Base-by-base conservation (phyloP, 2,113 vertebrate species). In the Periophthalmus modestus region DNA sequence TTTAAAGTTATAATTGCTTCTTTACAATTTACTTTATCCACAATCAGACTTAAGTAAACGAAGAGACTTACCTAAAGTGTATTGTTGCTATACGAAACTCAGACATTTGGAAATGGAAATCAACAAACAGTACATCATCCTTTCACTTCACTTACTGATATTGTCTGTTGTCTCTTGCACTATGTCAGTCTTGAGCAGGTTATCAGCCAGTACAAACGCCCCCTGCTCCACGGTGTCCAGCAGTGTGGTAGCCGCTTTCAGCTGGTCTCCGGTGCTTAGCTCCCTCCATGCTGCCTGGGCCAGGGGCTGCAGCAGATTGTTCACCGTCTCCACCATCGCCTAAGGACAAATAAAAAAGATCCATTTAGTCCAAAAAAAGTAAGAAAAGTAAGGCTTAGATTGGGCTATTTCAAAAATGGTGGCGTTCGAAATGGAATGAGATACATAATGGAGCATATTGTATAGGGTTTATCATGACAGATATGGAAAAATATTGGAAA, bases 321-420 rank as follows among this genome's bases (percentile, higher is more conserved):
- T 99, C 84, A 98, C 97, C 0, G 97, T 99, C 93, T 98, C 97
- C 78, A 99, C 96, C 97, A 99, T 99, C 24, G 97, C 98, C 98
- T 99, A 10, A 43, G 89, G 7, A 58, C 80, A 74, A 43, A 7
- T n/a, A 28, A 75, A 84, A 77, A 83, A 36, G 65, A 83, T 70
- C 2, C n/a, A 66, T 80, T 89, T 73, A 87, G 82, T 71, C 23
- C 65, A 71, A 54, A 43, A n/a, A 66, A 71, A 19, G 66, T 72
- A 5, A 55, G 48, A 34, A 52, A 71, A 70, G 23, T 24, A 59
- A 73, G 55, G 67, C 77, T 24, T 47, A 65, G 79, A 52, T 50
- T 52, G 16, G 48, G 16, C 48, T 19, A 52, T 52, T 52, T 52
- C 48, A 52, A 52, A n/a, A 52, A 19, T 55, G 52, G n/a, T 43